A percentile compares a stretch with the other conserved stretches of the same genome.
phyloP scores from a whole-genome alignment of 2,113 vertebrate genomes.

The Hyla sarda region DNA sequence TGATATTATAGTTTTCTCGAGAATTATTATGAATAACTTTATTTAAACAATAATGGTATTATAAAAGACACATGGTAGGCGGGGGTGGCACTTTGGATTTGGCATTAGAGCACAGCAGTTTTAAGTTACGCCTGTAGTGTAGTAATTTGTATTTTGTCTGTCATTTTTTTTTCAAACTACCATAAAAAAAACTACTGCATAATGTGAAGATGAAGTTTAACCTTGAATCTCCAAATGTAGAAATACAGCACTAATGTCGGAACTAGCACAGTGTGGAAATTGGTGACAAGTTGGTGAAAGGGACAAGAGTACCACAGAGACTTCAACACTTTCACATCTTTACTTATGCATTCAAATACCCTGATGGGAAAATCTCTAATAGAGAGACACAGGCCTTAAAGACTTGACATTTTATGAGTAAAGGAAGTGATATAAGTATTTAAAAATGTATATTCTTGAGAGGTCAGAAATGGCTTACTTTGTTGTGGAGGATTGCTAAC shows the following conservation, averaged over 20 bases:
- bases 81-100: no score
- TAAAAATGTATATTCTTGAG: no score
- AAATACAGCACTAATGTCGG: no score
- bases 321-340: conserved; percentile 1
- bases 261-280: background rate
- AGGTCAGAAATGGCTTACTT: no score
- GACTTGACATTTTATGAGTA: background rate
- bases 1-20: no score
- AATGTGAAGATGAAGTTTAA: background rate
- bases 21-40: no score
- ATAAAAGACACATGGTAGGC: no score
- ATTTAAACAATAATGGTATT: no score
- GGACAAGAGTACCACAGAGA: background rate
- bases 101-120: no score
- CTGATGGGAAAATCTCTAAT: conserved; percentile 23
- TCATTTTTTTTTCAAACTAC: background rate
- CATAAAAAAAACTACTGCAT: background rate
- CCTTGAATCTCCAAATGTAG: no score
- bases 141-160: background rate
- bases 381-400: background rate
- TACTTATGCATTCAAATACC: conserved; percentile 8
- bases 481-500: no score
- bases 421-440: background rate
- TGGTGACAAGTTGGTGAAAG: no score
- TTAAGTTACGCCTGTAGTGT: background rate